Evolutionary conservation across 2,888 invertebrate species (phyloP).

Genomic region (Gisinianus flammeolus): DNA sequence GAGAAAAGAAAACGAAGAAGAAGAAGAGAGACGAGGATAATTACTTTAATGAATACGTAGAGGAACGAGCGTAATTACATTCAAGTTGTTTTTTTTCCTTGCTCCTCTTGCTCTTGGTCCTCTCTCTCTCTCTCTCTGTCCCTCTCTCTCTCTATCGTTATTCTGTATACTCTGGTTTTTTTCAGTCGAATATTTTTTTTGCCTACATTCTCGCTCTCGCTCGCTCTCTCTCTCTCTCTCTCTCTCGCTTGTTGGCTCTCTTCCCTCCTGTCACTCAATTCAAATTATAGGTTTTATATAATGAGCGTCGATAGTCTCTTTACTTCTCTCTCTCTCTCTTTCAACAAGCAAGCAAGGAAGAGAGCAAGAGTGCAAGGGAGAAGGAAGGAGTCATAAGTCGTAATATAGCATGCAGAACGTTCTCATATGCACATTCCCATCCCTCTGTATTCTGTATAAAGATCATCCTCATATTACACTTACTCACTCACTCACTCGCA

Average conservation of each 20-base stretch:
- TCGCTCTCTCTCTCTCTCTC: slow-evolving; percentile 41
- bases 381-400: too few relatives aligned
- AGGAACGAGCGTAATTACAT: slow-evolving; percentile 43
- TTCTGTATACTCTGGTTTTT: slow-evolving; percentile 17
- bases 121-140: neutral
- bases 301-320: slow-evolving; percentile 36
- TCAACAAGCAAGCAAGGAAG: neutral
- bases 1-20: slow-evolving; percentile 33
- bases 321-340: slow-evolving; percentile 12
- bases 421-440: too few relatives aligned
- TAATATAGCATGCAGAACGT: too few relatives aligned
- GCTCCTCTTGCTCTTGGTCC: neutral
- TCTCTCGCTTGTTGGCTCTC: too few relatives aligned
- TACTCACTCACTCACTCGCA: too few relatives aligned
- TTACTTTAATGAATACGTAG: slow-evolving; percentile 45
- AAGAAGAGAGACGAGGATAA: slow-evolving; percentile 32
- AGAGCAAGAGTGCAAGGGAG: too few relatives aligned
- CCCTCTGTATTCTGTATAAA: too few relatives aligned
- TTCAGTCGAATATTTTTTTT: slow-evolving; percentile 30
- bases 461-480: too few relatives aligned
- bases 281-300: slow-evolving; percentile 45
- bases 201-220: slow-evolving; percentile 28
- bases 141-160: neutral
- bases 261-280: slow-evolving; percentile 44
- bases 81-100: slow-evolving; percentile 34